phyloP scores from a whole-genome alignment of 2,113 vertebrate species.

The Lipophrys pholis region DNA sequence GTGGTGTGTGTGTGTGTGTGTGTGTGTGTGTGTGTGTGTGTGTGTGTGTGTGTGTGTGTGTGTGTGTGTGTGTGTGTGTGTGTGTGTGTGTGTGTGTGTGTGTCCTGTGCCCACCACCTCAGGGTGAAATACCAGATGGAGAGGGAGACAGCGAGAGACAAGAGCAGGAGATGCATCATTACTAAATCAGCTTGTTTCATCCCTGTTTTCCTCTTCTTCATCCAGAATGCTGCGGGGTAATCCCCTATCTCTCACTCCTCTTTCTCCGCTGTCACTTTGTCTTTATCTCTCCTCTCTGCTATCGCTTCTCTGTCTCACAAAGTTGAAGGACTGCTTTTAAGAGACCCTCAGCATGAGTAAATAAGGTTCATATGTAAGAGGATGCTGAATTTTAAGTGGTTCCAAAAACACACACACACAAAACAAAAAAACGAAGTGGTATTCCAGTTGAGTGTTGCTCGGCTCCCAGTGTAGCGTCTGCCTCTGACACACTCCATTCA shows the following conservation, averaged over 20 bases:
- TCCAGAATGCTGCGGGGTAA: constrained; percentile 48
- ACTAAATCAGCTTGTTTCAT: constrained; percentile 55
- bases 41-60: constrained; percentile 1
- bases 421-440: constrained; percentile 30
- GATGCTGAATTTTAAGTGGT: constrained; percentile 41
- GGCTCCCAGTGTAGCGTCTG: constrained; percentile 19
- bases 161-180: constrained; percentile 42
- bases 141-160: constrained; percentile 19
- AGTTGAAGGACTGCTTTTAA: constrained; percentile 5
- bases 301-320: constrained; percentile 18
- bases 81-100: constrained; percentile 12
- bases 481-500: constrained; percentile 36
- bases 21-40: neutral
- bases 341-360: constrained; percentile 42
- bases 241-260: constrained; percentile 20
- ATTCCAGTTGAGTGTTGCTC: constrained; percentile 25
- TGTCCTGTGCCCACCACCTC: constrained; percentile 34
- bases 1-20: too few species aligned
- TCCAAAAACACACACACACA: neutral
- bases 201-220: constrained; percentile 24
- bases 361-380: constrained; percentile 35
- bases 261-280: constrained; percentile 23
- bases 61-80: neutral
- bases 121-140: constrained; percentile 51
- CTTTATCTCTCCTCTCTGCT: constrained; percentile 16